These are phyloP conservation scores for Linnaemya vulpina DNA, from an alignment of 2,888 invertebrate species.

Conservation along the genomic window DNA sequence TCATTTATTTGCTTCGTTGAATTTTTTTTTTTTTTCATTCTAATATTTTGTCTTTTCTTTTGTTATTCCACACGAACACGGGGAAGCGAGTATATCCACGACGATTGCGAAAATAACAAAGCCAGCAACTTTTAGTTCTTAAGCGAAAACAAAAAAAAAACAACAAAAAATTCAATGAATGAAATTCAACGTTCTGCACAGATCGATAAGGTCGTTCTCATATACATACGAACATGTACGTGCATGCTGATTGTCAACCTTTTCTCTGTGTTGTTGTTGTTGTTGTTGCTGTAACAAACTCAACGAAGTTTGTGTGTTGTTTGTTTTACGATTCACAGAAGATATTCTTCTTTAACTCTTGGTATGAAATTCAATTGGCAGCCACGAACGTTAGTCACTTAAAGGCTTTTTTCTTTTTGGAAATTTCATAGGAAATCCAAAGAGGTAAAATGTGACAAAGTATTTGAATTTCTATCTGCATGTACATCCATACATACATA, in stretches of 20 bases:
- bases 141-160: constrained; percentile 57
- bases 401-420: constrained; percentile 38
- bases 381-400: constrained; percentile 38
- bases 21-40: constrained; percentile 35
- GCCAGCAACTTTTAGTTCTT: constrained; percentile 59
- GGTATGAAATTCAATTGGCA: constrained; percentile 26
- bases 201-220: constrained; percentile 71
- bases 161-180: constrained; percentile 63
- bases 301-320: too few relatives aligned
- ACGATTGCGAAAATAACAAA: constrained; percentile 54
- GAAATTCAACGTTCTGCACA: constrained; percentile 69
- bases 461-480: constrained; percentile 21
- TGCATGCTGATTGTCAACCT: constrained; percentile 65
- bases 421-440: constrained; percentile 58
- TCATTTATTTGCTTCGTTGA: constrained; percentile 53
- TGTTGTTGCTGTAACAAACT: constrained; percentile 26
- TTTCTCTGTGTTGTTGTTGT: constrained; percentile 7
- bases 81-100: constrained; percentile 56
- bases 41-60: constrained; percentile 12
- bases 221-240: constrained; percentile 16
- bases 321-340: constrained; percentile 17
- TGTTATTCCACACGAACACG: constrained; percentile 58
- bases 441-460: constrained; percentile 58
- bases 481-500: background rate
- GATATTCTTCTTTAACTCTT: constrained; percentile 20